phyloP scores from a whole-genome alignment of 2,888 invertebrate genomes.

The Trissoscelio sp. region DNA sequence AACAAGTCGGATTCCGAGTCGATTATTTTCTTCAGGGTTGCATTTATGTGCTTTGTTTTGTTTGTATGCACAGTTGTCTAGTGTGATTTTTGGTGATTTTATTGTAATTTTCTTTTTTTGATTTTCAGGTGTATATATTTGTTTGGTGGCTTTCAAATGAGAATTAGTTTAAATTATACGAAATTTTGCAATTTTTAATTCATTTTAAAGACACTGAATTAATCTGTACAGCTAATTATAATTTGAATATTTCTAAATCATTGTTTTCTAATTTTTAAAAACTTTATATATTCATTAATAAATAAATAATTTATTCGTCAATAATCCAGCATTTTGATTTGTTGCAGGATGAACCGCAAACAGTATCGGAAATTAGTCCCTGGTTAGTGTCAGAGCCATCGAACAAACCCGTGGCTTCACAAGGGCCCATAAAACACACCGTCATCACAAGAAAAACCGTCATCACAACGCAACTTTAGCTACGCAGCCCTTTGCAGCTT shows the following conservation, averaged over 20 bases:
- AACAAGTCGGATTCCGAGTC: too few relatives aligned
- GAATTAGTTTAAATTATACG: too few relatives aligned
- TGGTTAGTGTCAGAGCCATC: conserved; percentile 89
- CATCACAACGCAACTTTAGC: conserved; percentile 92
- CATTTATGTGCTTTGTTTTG: conserved; percentile 23
- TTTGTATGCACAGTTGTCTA: neutral
- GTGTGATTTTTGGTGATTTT: neutral
- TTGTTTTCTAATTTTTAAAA: too few relatives aligned
- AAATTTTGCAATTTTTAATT: too few relatives aligned
- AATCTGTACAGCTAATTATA: too few relatives aligned
- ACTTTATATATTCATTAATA: too few relatives aligned
- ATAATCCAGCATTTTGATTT: conserved; percentile 60
- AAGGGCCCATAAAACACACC: conserved; percentile 86
- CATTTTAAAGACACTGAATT: too few relatives aligned
- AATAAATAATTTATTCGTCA: too few relatives aligned
- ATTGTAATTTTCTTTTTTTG: neutral
- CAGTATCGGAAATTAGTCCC: conserved; percentile 85
- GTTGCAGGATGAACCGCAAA: conserved; percentile 84
- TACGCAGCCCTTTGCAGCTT: neutral
- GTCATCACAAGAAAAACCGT: conserved; percentile 93
- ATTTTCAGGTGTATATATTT: too few relatives aligned
- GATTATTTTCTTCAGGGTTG: too few relatives aligned
- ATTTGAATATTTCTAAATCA: too few relatives aligned
- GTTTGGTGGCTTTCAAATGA: too few relatives aligned
- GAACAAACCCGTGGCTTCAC: conserved; percentile 86